phyloP scores from a whole-genome alignment of 1,140 invertebrate genomes.

The Listronotus oregonensis region DNA sequence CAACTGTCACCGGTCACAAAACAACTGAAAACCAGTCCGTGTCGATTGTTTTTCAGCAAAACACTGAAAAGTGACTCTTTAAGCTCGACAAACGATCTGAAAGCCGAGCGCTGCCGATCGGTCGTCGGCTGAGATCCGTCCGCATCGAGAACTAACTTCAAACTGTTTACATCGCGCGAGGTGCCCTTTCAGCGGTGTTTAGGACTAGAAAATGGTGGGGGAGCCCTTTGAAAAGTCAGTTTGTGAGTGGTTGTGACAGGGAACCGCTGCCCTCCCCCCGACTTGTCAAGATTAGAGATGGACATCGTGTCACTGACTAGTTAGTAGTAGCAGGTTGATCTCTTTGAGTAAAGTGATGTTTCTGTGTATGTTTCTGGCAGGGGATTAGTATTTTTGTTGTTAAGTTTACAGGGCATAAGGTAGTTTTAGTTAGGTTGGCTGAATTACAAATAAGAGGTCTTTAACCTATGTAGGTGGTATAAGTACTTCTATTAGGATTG shows the following conservation, averaged over 20 bases:
- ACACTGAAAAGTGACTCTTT: constrained; percentile 13
- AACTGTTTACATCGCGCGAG: constrained; percentile 43
- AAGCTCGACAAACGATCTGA: constrained; percentile 10
- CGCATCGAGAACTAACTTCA: constrained; percentile 24
- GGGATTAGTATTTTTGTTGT: constrained; percentile 14
- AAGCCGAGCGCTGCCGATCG: constrained; percentile 25
- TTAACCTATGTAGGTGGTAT: too few relatives aligned
- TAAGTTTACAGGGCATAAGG: neutral
- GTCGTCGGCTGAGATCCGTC: constrained; percentile 22
- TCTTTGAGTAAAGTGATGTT: constrained; percentile 18
- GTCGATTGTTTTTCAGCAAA: constrained; percentile 16
- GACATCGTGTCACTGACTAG: constrained; percentile 35
- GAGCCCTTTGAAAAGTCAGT: constrained; percentile 46
- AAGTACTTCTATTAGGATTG: too few relatives aligned
- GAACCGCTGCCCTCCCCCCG: constrained; percentile 33
- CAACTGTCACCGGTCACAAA: constrained; percentile 10
- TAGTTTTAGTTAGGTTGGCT: too few relatives aligned
- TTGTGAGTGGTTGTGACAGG: constrained; percentile 47
- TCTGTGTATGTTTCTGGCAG: constrained; percentile 12
- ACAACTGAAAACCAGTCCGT: constrained; percentile 14
- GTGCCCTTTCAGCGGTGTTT: constrained; percentile 38
- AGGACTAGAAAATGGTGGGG: constrained; percentile 34
- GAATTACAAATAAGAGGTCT: too few relatives aligned
- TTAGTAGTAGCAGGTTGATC: constrained; percentile 28
- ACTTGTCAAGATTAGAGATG: constrained; percentile 39